These are phyloP conservation scores for Sinocyclocheilus maitianheensis DNA, from an alignment of 2,113 vertebrate genomes.

Conservation along the genomic window DNA sequence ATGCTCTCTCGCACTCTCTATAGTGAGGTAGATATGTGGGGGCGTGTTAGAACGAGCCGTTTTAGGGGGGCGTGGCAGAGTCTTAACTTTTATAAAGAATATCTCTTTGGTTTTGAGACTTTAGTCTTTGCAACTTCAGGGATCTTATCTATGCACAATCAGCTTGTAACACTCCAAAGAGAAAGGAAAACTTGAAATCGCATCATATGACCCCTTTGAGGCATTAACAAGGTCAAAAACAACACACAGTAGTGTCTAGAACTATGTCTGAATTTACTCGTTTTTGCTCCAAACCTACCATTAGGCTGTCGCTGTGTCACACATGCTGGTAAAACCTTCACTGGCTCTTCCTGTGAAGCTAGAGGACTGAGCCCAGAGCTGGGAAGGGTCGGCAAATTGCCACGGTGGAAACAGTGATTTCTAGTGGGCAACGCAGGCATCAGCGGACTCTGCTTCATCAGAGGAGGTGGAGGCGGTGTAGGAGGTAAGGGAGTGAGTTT, in stretches of 20 bases:
- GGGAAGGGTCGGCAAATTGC: conserved; percentile 68
- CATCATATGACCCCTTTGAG: no score
- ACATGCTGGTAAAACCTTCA: conserved; percentile 62
- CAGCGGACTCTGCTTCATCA: conserved; percentile 60
- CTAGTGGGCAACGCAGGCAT: conserved; percentile 62
- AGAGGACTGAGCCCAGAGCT: conserved; percentile 66
- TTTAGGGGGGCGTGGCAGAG: no score
- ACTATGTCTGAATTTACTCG: not conserved
- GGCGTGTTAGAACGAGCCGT: no score
- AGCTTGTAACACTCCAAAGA: no score
- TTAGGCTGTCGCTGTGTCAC: conserved; percentile 76
- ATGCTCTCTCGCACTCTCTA: no score
- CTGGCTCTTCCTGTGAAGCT: conserved; percentile 68
- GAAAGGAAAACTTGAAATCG: no score
- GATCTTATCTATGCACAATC: no score
- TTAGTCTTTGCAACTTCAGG: no score
- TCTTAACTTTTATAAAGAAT: no score
- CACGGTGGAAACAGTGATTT: conserved; percentile 77
- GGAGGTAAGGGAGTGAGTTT: conserved; percentile 34
- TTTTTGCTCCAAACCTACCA: conserved; percentile 70
- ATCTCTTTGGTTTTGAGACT: no score
- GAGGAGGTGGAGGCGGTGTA: conserved; percentile 60
- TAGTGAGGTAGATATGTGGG: no score
- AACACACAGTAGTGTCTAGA: not conserved
- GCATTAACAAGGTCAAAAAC: not conserved